A percentile compares a stretch with the other conserved stretches of the same genome.
These are phyloP conservation scores for Sialis fuliginosa DNA, from an alignment of 2,888 invertebrate species.

Conservation along the genomic window DNA sequence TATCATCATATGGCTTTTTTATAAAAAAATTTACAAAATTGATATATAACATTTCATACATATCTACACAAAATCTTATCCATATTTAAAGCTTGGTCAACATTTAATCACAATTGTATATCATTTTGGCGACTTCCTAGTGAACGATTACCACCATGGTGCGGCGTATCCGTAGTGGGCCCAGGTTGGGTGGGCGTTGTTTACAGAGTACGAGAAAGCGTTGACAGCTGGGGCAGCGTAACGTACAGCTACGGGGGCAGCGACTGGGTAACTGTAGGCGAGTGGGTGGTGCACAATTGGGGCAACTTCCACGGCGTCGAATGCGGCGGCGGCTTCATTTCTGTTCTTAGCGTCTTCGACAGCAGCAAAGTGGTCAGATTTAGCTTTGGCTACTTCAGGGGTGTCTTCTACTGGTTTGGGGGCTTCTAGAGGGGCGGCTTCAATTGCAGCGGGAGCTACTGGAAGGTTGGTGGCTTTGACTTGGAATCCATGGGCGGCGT, in stretches of 20 bases:
- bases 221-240: no score
- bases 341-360: slow-evolving; percentile 20
- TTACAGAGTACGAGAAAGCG: no score
- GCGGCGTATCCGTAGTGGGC: no score
- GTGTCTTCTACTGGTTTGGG: slow-evolving; percentile 24
- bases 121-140: no score
- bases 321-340: slow-evolving; percentile 6
- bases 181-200: no score
- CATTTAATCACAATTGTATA: no score
- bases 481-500: slow-evolving; percentile 35
- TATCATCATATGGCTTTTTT: no score
- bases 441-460: slow-evolving; percentile 18
- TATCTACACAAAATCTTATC: no score
- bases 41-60: no score
- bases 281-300: background rate
- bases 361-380: slow-evolving; percentile 23
- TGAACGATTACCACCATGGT: no score
- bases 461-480: slow-evolving; percentile 43
- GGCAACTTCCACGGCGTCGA: slow-evolving; percentile 1
- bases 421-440: slow-evolving; percentile 14
- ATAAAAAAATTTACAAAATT: no score
- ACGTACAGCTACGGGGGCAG: background rate
- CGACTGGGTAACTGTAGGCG: background rate
- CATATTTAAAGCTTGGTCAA: no score
- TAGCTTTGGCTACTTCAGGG: slow-evolving; percentile 28